These are phyloP conservation scores for Plebejus anna DNA, from an alignment of 2,888 invertebrate species.

Conservation along the genomic window DNA sequence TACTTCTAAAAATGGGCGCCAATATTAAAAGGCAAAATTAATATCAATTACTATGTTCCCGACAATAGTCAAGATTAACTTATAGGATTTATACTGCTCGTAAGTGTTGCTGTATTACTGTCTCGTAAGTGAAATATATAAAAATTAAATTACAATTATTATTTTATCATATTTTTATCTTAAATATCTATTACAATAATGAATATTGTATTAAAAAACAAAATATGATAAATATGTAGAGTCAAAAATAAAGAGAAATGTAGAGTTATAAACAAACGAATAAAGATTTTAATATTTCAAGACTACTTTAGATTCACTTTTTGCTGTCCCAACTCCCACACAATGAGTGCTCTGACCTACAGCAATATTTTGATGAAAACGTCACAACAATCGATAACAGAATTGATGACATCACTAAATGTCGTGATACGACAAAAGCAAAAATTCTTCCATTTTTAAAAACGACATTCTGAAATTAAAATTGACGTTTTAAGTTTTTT, in stretches of 20 bases:
- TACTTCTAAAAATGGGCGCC: background rate
- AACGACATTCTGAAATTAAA: background rate
- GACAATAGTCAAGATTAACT: no score
- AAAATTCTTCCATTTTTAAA: background rate
- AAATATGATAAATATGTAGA: no score
- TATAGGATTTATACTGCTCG: no score
- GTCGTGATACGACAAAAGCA: constrained; percentile 45
- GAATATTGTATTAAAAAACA: no score
- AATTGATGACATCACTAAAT: constrained; percentile 49
- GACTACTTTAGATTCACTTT: background rate
- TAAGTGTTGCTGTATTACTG: no score
- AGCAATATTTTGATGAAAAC: constrained; percentile 30
- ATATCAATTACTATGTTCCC: no score
- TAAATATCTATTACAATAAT: no score
- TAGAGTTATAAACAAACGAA: background rate
- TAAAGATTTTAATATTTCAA: background rate
- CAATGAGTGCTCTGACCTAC: background rate
- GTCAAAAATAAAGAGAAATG: no score
- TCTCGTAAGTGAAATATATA: no score
- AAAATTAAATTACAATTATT: no score
- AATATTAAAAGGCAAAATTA: background rate
- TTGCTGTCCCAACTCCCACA: background rate
- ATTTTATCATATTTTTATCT: no score
- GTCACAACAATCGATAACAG: constrained; percentile 34
- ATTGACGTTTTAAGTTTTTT: constrained; percentile 5